A percentile compares a stretch with the other conserved stretches of the same genome.
Evolutionary conservation across 2,888 invertebrate species (phyloP).

Genomic region (Lycia hirtaria): DNA sequence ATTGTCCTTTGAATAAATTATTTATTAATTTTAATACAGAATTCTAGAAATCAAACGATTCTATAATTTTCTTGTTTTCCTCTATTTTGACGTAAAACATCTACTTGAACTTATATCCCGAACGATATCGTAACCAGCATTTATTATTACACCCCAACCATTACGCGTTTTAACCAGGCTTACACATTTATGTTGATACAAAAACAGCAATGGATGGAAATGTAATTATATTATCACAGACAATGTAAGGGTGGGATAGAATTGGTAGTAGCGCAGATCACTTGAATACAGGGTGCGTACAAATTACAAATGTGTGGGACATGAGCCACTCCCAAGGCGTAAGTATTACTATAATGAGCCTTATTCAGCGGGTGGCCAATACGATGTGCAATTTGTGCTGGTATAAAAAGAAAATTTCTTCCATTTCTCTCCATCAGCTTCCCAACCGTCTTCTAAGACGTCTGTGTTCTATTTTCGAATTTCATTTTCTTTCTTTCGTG

Average conservation of each 20-base stretch:
- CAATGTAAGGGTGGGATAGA: conserved; percentile 6
- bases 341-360: conserved; percentile 68
- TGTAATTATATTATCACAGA: not conserved
- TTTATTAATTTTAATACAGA: too few relatives aligned
- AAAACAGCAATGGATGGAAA: conserved; percentile 15
- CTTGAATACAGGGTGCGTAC: conserved; percentile 70
- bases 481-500: conserved; percentile 43
- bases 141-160: conserved; percentile 10
- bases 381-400: conserved; percentile 66
- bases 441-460: conserved; percentile 60
- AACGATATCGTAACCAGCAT: not conserved
- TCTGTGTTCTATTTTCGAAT: conserved; percentile 50
- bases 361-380: conserved; percentile 81
- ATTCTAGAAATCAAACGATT: conserved; percentile 13
- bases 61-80: conserved; percentile 1
- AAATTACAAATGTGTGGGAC: conserved; percentile 71
- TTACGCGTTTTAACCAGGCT: conserved; percentile 21
- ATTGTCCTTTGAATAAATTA: too few relatives aligned
- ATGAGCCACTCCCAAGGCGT: conserved; percentile 70
- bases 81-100: conserved; percentile 50
- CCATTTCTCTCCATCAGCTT: conserved; percentile 51
- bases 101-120: conserved; percentile 36
- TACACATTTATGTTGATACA: not conserved
- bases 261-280: conserved; percentile 46
- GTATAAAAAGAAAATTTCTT: conserved; percentile 68